These are phyloP conservation scores for Synergus japonicus DNA, from an alignment of 2,888 invertebrate species.

Conservation along the genomic window DNA sequence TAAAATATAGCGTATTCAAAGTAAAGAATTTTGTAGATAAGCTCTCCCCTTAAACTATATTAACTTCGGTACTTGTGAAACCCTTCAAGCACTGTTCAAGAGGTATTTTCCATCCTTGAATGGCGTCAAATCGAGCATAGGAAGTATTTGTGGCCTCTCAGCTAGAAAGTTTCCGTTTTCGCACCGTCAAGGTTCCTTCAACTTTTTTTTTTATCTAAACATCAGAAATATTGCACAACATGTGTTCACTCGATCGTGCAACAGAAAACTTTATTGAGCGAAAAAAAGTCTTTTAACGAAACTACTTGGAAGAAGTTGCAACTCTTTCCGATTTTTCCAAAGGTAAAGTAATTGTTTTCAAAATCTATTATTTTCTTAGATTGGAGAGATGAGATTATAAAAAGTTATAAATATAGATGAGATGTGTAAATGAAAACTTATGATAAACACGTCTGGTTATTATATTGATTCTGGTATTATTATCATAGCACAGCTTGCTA, in stretches of 20 bases:
- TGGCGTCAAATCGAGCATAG: constrained; percentile 21
- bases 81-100: constrained; percentile 7
- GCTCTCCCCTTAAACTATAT: not conserved
- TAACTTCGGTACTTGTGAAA: not conserved
- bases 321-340: not conserved
- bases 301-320: not conserved
- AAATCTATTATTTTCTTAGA: not conserved
- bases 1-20: too few relatives aligned
- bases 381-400: not conserved
- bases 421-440: not conserved
- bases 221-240: constrained; percentile 25
- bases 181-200: not conserved
- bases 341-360: not conserved
- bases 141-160: constrained; percentile 24
- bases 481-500: not conserved
- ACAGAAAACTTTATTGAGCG: constrained; percentile 12
- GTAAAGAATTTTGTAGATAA: not conserved
- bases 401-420: not conserved
- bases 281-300: not conserved
- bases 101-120: constrained; percentile 34
- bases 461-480: constrained; percentile 10
- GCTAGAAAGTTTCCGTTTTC: constrained; percentile 14
- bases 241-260: not conserved
- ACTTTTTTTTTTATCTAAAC: not conserved
- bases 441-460: not conserved